Evolutionary conservation across 2,797 vertebrate species (phyloP).

Genomic region (Poliocrania exsul): DNA sequence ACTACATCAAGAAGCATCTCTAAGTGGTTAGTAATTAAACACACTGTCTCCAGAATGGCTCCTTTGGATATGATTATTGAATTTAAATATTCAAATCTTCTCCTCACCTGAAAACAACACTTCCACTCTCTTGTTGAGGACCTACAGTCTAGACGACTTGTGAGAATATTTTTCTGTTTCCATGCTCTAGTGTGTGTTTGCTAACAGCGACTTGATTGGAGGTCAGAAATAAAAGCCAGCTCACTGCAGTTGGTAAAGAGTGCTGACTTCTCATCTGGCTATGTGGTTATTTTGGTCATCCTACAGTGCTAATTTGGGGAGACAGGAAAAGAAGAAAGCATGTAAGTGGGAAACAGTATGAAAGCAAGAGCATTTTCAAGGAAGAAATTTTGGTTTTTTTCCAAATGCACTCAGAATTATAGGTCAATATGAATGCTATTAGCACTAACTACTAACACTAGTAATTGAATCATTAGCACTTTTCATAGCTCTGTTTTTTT

Average conservation of each 20-base stretch:
- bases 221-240: background rate
- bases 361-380: background rate
- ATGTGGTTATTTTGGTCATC: background rate
- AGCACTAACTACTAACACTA: background rate
- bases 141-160: background rate
- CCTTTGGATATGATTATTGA: background rate
- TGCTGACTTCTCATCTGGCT: background rate
- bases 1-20: background rate
- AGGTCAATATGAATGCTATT: background rate
- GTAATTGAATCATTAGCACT: background rate
- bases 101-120: background rate
- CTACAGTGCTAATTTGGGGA: background rate
- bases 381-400: background rate
- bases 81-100: background rate
- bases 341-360: background rate
- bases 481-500: background rate
- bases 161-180: background rate
- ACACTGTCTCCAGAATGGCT: background rate
- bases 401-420: background rate
- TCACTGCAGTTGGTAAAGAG: background rate
- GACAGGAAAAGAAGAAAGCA: background rate
- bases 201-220: background rate
- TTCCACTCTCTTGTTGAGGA: background rate
- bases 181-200: background rate
- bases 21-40: background rate